Evolutionary conservation across 2,797 vertebrate genomes (phyloP).

Genomic region (Vipera latastei): DNA sequence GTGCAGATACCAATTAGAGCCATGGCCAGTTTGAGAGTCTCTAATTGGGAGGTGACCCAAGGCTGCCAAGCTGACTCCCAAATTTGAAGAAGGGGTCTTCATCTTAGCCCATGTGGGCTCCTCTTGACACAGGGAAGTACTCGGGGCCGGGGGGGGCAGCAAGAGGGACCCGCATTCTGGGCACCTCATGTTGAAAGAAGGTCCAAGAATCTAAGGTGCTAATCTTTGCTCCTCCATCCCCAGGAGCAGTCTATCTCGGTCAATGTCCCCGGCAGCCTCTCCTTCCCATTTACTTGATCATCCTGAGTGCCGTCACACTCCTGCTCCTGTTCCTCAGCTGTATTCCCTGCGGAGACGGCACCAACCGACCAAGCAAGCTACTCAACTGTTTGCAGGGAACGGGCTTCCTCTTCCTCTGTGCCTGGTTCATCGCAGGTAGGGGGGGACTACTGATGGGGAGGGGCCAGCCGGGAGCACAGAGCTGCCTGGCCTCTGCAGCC

Average conservation of each 20-base stretch:
- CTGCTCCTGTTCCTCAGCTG: slow-evolving; percentile 28
- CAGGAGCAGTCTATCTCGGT: slow-evolving; percentile 20
- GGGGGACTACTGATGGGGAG: not conserved
- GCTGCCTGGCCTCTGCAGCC: not conserved
- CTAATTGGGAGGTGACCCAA: not conserved
- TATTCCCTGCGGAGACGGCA: slow-evolving; percentile 26
- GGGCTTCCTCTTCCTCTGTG: slow-evolving; percentile 26
- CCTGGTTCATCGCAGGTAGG: slow-evolving; percentile 44
- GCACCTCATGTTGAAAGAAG: rapidly evolving
- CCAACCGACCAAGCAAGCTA: not conserved
- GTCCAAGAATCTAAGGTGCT: rapidly evolving
- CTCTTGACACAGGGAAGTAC: not conserved
- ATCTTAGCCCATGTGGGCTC: not conserved
- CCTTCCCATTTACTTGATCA: slow-evolving; percentile 36
- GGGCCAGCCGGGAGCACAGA: not conserved
- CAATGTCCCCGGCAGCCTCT: slow-evolving; percentile 39
- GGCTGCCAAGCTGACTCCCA: not conserved
- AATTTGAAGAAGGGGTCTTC: not conserved
- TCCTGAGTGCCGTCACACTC: not conserved
- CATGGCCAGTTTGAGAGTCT: not conserved
- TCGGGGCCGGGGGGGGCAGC: no score
- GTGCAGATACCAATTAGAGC: not conserved
- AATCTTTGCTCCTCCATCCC: not conserved
- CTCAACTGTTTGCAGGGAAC: not conserved
- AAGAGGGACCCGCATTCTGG: not conserved